A percentile compares a stretch with the other conserved stretches of the same genome.
phyloP scores from a whole-genome alignment of 2,797 vertebrate species.

The Etheostoma perlongum region DNA sequence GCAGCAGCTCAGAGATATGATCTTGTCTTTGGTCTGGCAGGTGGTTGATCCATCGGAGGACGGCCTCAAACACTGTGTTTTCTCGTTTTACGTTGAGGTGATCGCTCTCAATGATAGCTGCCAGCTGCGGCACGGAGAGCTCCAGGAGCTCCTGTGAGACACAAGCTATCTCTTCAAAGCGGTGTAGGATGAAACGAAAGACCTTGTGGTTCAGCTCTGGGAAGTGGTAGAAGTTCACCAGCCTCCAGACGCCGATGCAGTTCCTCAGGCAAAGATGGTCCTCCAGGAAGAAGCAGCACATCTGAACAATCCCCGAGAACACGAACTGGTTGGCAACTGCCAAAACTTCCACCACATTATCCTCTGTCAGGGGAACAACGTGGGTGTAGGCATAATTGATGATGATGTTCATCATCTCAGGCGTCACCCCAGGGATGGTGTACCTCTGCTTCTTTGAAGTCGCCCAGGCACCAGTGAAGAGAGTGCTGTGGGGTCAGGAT shows the following conservation, averaged over 20 bases:
- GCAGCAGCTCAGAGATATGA: slow-evolving; percentile 48
- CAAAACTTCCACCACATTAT: slow-evolving; percentile 82
- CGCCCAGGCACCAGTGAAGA: slow-evolving; percentile 76
- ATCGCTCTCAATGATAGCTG: slow-evolving; percentile 82
- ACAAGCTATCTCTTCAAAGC: slow-evolving; percentile 84
- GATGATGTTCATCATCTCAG: slow-evolving; percentile 74
- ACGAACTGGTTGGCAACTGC: slow-evolving; percentile 86
- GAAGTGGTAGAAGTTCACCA: slow-evolving; percentile 80
- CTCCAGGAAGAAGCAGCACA: slow-evolving; percentile 86
- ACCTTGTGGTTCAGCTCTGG: slow-evolving; percentile 78
- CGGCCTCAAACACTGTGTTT: slow-evolving; percentile 50
- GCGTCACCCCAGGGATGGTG: slow-evolving; percentile 78
- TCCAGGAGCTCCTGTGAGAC: slow-evolving; percentile 80
- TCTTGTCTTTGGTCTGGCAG: slow-evolving; percentile 31
- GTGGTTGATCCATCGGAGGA: slow-evolving; percentile 64
- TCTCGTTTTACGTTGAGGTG: slow-evolving; percentile 85
- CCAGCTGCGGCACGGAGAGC: slow-evolving; percentile 72
- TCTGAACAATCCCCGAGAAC: slow-evolving; percentile 79
- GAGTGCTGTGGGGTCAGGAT: slow-evolving; percentile 36
- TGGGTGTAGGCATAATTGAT: slow-evolving; percentile 85
- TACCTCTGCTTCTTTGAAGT: slow-evolving; percentile 72
- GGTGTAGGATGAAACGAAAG: slow-evolving; percentile 83
- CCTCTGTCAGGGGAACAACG: slow-evolving; percentile 71
- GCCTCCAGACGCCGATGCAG: slow-evolving; percentile 84
- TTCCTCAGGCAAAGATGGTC: slow-evolving; percentile 83